These are phyloP conservation scores for Zele albiditarsus DNA, from an alignment of 2,888 invertebrate genomes.

Conservation along the genomic window DNA sequence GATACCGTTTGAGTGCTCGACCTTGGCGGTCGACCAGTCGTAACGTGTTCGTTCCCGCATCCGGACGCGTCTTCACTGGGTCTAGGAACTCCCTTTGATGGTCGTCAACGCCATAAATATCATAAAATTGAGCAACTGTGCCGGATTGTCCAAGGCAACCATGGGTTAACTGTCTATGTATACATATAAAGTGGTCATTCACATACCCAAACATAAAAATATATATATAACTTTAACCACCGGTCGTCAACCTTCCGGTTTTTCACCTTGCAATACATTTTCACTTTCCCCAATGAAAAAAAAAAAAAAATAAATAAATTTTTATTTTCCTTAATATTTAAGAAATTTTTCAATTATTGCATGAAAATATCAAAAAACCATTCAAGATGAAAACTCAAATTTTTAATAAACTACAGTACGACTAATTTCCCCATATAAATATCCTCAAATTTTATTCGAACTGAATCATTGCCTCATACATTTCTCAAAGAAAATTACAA, in stretches of 20 bases:
- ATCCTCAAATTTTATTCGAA: too few species aligned
- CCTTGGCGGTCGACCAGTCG: conserved; percentile 3
- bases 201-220: not conserved
- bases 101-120: not conserved
- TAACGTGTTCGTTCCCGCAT: not conserved
- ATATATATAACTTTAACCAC: not conserved
- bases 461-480: too few species aligned
- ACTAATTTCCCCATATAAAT: too few species aligned
- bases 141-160: not conserved
- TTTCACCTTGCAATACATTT: not conserved
- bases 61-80: not conserved
- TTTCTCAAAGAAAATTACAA: too few species aligned
- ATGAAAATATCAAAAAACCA: too few species aligned
- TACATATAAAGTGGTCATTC: not conserved
- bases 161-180: not conserved
- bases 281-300: not conserved
- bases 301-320: not conserved
- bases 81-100: not conserved
- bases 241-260: not conserved
- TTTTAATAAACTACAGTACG: too few species aligned
- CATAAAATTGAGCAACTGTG: not conserved
- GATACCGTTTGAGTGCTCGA: not conserved
- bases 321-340: too few species aligned
- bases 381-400: too few species aligned
- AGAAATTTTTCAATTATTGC: too few species aligned